Conservation (phyloP, 2,888 invertebrate genomes). For the Drosophila siamana region DNA sequence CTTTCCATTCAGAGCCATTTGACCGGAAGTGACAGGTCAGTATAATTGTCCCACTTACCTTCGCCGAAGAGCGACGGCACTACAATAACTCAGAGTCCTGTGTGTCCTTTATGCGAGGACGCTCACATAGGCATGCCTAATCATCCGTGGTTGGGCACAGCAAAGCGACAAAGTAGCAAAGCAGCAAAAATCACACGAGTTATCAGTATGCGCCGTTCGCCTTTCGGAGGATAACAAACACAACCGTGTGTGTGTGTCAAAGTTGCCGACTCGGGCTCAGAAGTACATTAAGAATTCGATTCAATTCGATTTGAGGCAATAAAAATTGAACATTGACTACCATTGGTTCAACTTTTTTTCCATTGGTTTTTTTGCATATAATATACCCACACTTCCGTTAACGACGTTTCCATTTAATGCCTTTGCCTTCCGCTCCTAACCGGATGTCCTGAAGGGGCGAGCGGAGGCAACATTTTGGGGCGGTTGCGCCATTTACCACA, state of each 20-base stretch:
- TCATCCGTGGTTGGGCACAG: slow-evolving; percentile 68
- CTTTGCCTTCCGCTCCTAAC: slow-evolving; percentile 35
- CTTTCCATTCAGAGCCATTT: slow-evolving; percentile 67
- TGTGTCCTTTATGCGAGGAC: slow-evolving; percentile 8
- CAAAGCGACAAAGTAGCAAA: too few species aligned
- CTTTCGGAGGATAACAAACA: neutral
- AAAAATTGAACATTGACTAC: slow-evolving; percentile 74
- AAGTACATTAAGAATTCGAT: slow-evolving; percentile 76
- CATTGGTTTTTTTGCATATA: neutral
- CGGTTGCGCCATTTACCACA: slow-evolving; percentile 10
- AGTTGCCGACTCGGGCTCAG: slow-evolving; percentile 31
- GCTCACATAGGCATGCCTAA: slow-evolving; percentile 58
- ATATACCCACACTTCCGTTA: slow-evolving; percentile 36
- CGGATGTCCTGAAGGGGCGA: slow-evolving; percentile 30
- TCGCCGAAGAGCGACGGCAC: slow-evolving; percentile 1
- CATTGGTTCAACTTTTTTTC: too few species aligned
- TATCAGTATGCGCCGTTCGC: slow-evolving; percentile 44
- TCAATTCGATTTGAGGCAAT: slow-evolving; percentile 68
- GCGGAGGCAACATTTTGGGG: slow-evolving; percentile 25
- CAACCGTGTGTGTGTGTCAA: slow-evolving; percentile 15
- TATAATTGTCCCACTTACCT: slow-evolving; percentile 74
- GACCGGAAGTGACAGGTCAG: slow-evolving; percentile 81
- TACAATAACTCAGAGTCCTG: slow-evolving; percentile 1
- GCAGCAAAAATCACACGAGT: slow-evolving; percentile 69
- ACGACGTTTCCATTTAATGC: slow-evolving; percentile 44